phyloP scores from a whole-genome alignment of 2,888 invertebrate species.

The Linnaemya tessellans region DNA sequence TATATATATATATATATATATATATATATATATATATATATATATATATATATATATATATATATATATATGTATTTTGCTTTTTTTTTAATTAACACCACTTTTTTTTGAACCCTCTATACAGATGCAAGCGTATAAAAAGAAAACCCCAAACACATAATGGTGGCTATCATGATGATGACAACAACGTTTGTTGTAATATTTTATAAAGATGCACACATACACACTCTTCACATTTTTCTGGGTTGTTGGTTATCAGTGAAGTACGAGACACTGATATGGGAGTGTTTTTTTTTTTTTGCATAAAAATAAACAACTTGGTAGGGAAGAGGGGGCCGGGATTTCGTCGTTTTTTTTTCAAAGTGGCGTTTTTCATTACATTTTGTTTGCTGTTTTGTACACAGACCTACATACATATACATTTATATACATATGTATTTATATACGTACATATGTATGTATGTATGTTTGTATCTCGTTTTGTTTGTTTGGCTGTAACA shows the following conservation, averaged over 20 bases:
- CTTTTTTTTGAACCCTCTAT: conserved; percentile 2
- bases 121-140: background rate
- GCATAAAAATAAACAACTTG: conserved; percentile 12
- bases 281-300: conserved; percentile 44
- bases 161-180: conserved; percentile 12
- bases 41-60: too few species aligned
- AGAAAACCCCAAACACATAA: conserved; percentile 16
- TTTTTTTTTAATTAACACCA: background rate
- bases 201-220: conserved; percentile 29
- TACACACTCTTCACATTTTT: conserved; percentile 37
- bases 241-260: conserved; percentile 63
- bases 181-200: conserved; percentile 9
- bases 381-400: conserved; percentile 30
- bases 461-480: conserved; percentile 20
- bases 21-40: too few species aligned
- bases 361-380: conserved; percentile 64
- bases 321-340: background rate
- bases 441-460: background rate
- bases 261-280: conserved; percentile 57
- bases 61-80: too few species aligned
- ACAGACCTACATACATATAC: background rate
- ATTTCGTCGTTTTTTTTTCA: conserved; percentile 21
- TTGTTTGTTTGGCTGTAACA: conserved; percentile 60
- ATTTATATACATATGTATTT: background rate
- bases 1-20: too few species aligned